These are phyloP conservation scores for Pica pica DNA, from an alignment of 2,113 vertebrate genomes.

Conservation along the genomic window DNA sequence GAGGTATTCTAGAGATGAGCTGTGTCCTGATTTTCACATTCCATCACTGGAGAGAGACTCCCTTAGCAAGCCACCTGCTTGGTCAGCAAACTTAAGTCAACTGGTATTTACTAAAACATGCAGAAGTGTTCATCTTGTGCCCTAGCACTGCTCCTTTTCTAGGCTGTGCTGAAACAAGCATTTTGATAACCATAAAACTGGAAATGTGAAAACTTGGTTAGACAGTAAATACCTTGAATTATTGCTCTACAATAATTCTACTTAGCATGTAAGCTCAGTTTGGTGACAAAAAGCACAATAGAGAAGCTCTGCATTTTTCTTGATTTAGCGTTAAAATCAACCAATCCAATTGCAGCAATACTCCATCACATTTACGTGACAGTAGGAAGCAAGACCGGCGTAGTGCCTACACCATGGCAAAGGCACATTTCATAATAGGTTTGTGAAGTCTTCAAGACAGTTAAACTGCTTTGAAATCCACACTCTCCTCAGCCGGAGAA, in stretches of 20 bases:
- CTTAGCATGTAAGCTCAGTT: not conserved
- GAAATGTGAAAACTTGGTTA: not conserved
- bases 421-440: not conserved
- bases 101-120: not conserved
- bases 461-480: not conserved
- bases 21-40: not conserved
- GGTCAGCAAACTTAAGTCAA: not conserved
- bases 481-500: not conserved
- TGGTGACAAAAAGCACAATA: not conserved
- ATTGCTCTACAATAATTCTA: not conserved
- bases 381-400: not conserved
- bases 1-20: not conserved
- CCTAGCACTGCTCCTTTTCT: not conserved
- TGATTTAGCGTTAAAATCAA: not conserved
- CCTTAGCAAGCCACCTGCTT: not conserved
- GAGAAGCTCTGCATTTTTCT: not conserved
- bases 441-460: not conserved
- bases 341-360: not conserved
- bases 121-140: not conserved
- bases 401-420: not conserved
- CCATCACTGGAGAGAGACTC: not conserved
- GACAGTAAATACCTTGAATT: not conserved
- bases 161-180: not conserved
- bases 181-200: not conserved
- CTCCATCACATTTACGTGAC: not conserved